These are phyloP conservation scores for Theristicus caerulescens DNA, from an alignment of 2,113 vertebrate species.

Conservation along the genomic window DNA sequence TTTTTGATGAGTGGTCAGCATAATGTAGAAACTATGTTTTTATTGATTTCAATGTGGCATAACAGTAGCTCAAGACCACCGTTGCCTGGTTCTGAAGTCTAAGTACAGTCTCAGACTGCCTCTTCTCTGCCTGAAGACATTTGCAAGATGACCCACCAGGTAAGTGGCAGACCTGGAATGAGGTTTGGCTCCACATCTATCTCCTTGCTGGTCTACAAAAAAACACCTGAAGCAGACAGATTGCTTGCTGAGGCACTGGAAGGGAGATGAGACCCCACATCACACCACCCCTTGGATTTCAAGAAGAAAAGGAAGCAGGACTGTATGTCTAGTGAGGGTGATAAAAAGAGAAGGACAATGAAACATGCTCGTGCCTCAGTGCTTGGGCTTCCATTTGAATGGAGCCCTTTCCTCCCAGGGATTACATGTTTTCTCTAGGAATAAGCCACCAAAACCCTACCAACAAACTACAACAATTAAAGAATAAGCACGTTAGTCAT, in stretches of 20 bases:
- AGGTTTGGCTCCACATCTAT: background rate
- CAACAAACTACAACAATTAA: background rate
- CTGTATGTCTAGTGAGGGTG: background rate
- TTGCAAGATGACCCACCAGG: background rate
- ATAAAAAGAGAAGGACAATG: background rate
- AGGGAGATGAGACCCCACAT: background rate
- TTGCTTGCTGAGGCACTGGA: background rate
- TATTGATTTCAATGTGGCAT: background rate
- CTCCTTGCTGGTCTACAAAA: background rate
- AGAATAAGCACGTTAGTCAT: background rate
- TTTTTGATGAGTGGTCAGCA: background rate
- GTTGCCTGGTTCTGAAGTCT: background rate
- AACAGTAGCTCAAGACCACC: background rate
- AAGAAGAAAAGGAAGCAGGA: background rate
- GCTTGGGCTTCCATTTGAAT: background rate
- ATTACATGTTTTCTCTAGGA: background rate
- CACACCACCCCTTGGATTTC: background rate
- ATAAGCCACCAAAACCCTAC: background rate
- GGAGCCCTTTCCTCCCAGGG: background rate
- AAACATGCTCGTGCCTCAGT: background rate
- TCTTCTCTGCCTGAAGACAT: background rate
- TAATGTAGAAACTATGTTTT: background rate
- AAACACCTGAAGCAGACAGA: background rate
- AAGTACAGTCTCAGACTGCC: background rate
- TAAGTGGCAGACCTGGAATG: background rate